Percentiles rank a stretch among this genome's conserved stretches.
Evolutionary conservation across 2,888 invertebrate genomes (phyloP).

Genomic region (Agrochola lychnidis): DNA sequence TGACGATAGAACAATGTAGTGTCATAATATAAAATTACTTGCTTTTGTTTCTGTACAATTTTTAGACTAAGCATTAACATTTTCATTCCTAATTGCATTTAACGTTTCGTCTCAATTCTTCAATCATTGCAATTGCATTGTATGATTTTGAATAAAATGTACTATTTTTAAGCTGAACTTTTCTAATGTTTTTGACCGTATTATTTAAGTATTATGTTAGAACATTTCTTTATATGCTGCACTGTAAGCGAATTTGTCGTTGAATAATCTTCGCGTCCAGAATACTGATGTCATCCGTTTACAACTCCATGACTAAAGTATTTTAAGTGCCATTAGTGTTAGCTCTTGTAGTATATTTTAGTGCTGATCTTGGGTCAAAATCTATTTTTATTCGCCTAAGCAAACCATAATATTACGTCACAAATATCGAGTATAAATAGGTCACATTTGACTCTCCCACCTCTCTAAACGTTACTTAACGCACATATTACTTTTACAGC

Average conservation of each 20-base stretch:
- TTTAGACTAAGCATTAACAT: constrained; percentile 66
- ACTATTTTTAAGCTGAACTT: constrained; percentile 55
- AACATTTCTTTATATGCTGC: constrained; percentile 34
- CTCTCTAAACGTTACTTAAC: constrained; percentile 33
- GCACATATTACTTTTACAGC: constrained; percentile 23
- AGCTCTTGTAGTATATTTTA: constrained; percentile 65
- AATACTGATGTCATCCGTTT: constrained; percentile 56
- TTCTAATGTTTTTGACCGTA: constrained; percentile 50
- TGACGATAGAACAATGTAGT: constrained; percentile 49
- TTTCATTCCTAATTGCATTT: constrained; percentile 83
- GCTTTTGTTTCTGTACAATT: constrained; percentile 59
- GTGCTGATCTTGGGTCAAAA: constrained; percentile 68
- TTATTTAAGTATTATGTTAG: constrained; percentile 60
- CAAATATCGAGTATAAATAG: constrained; percentile 28
- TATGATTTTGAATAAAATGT: constrained; percentile 48
- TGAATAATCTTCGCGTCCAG: constrained; percentile 50
- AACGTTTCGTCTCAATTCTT: constrained; percentile 65
- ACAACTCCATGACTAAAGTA: constrained; percentile 59
- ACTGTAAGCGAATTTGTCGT: constrained; percentile 50
- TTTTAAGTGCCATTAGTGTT: constrained; percentile 82
- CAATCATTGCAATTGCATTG: constrained; percentile 50
- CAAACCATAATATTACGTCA: constrained; percentile 45
- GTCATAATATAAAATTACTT: constrained; percentile 54
- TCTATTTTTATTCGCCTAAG: constrained; percentile 50
- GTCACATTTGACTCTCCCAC: constrained; percentile 49